Base-by-base conservation (phyloP, 2,797 vertebrate genomes). In the Vultur gryphus region DNA sequence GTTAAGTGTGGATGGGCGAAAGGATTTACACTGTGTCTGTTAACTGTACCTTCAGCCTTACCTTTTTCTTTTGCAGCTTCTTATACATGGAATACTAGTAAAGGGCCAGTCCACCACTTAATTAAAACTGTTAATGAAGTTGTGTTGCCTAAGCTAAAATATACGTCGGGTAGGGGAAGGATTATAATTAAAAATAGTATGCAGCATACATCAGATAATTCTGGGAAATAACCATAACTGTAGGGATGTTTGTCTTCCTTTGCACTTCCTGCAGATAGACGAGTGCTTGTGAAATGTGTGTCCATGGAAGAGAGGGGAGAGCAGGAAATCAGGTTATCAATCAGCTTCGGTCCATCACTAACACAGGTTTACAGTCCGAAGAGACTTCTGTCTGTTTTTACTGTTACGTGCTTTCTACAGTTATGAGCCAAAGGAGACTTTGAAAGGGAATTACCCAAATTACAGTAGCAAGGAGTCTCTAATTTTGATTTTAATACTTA, bases 1-100 rank as follows among this genome's bases (percentile, higher is more conserved):
- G 35, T 78, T 96, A 97, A 97, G 93, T 93, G 95, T 3, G 2
- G 92, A 91, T 84, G 82, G 89, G 79, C 87, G 90, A 85, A 89
- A 78, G 87, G 94, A 93, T 94, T 97, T 97, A 52, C 49, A 13
- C 41, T 44, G 10, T 82, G 46, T 76, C 72, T 88, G 67, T 84
- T 87, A 75, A 75, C 82, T 33, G 28, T 67, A 87, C 89, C 71
- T 95, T 89, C 71, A 77, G 71, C 65, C 25, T 89, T 87, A 59
- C 75, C 69, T 48, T 87, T 82, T 93, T 46, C 90, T 85, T 87
- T 5, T 65, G 52, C 43, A 13, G 44, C 55, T 92, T 17, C 48
- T 90, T 87, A 12, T 8, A 9, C 0, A 0, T 51, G 44, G 58
- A 85, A 25, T 61, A 41, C 7, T 17, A 79, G 41, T 65, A 49